Percentiles rank a stretch among this genome's conserved stretches.
phyloP scores from a whole-genome alignment of 1,140 invertebrate genomes.

The Drosophila elegans region DNA sequence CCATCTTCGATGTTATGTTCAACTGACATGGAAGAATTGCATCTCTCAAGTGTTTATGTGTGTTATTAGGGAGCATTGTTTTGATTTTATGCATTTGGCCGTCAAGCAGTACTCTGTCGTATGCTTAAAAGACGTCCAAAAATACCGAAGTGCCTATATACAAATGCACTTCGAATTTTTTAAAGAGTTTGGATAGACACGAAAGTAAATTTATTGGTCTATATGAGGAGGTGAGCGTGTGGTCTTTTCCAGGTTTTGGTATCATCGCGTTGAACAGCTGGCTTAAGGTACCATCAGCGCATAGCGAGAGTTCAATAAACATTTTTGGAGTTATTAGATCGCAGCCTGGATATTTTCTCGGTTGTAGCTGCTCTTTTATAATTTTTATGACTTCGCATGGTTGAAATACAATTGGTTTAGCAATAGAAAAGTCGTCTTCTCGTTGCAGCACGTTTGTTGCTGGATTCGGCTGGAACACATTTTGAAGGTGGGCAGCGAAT shows the following conservation, averaged over 20 bases:
- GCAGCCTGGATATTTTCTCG: neutral
- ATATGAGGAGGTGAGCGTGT: neutral
- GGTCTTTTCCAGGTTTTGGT: no score
- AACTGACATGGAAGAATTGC: neutral
- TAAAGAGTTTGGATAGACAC: no score
- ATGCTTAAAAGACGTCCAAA: neutral
- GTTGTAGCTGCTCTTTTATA: conserved; percentile 1
- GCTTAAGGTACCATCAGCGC: neutral
- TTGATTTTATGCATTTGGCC: no score
- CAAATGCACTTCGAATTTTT: neutral
- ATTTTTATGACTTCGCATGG: neutral
- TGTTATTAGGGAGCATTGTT: neutral
- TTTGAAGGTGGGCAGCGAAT: no score
- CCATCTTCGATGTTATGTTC: neutral
- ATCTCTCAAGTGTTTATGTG: neutral
- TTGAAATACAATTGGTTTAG: neutral
- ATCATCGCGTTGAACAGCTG: neutral
- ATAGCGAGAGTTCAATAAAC: neutral
- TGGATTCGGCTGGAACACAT: no score
- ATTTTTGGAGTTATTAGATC: neutral
- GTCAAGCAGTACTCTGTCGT: neutral
- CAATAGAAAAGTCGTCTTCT: neutral
- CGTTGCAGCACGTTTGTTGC: neutral
- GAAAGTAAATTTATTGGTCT: no score
- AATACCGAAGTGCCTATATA: neutral